A percentile compares a stretch with the other conserved stretches of the same genome.
These are phyloP conservation scores for Crocallis elinguaria DNA, from an alignment of 2,888 invertebrate species.

Conservation along the genomic window DNA sequence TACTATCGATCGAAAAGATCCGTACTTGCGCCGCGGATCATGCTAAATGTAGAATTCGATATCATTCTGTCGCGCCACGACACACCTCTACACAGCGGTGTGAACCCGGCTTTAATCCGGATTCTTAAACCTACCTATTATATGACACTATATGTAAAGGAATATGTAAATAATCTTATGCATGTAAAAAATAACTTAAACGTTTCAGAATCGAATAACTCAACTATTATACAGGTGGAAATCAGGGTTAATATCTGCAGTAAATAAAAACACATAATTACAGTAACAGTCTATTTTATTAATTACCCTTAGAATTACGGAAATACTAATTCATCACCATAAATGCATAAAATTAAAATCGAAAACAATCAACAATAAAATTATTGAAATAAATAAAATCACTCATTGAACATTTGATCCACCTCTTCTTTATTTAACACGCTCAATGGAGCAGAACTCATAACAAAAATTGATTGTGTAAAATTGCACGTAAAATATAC, in stretches of 20 bases:
- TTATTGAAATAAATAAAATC: slow-evolving; percentile 20
- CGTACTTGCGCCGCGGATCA: too few relatives aligned
- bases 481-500: too few relatives aligned
- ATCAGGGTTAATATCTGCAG: not conserved
- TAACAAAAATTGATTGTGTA: not conserved
- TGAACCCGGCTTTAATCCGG: too few relatives aligned
- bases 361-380: slow-evolving; percentile 47
- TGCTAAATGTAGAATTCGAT: too few relatives aligned
- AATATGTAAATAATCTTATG: too few relatives aligned
- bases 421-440: not conserved
- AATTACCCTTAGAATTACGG: slow-evolving; percentile 42
- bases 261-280: slow-evolving; percentile 34
- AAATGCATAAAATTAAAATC: slow-evolving; percentile 54
- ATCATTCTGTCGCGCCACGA: too few relatives aligned
- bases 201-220: not conserved
- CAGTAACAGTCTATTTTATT: slow-evolving; percentile 59
- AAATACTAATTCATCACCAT: slow-evolving; percentile 47
- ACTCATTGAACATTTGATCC: not conserved
- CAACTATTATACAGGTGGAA: not conserved
- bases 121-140: too few relatives aligned
- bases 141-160: too few relatives aligned
- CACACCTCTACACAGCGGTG: too few relatives aligned
- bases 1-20: too few relatives aligned
- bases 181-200: too few relatives aligned
- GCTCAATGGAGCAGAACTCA: not conserved